phyloP scores from a whole-genome alignment of 1,140 invertebrate species.

The Microplitis demolitor region DNA sequence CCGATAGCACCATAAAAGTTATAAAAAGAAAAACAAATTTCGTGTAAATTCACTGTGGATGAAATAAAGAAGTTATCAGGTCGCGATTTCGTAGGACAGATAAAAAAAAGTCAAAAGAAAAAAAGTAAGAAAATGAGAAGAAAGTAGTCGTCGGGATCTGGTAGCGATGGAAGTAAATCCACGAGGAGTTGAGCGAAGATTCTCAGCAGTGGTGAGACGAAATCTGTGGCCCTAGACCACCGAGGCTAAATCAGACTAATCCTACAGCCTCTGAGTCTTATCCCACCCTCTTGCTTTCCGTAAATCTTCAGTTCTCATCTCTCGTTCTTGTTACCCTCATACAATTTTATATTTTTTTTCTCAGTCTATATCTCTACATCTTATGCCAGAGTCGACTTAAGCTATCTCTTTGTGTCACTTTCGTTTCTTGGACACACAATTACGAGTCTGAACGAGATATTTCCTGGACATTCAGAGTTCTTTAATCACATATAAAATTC shows the following conservation, averaged over 20 bases:
- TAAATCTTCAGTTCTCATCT: constrained; percentile 21
- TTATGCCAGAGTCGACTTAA: neutral
- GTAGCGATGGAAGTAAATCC: constrained; percentile 21
- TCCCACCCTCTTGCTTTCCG: constrained; percentile 3
- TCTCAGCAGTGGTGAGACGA: constrained; percentile 8
- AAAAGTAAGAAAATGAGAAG: neutral
- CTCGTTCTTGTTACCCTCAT: neutral
- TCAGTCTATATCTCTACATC: neutral
- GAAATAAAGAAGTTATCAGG: constrained; percentile 18
- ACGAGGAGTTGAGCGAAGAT: constrained; percentile 19
- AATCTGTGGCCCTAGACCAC: constrained; percentile 14
- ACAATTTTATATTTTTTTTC: neutral
- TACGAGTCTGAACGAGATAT: constrained; percentile 33
- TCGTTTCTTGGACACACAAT: constrained; percentile 38
- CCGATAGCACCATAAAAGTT: no score
- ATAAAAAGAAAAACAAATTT: neutral
- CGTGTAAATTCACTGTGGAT: neutral
- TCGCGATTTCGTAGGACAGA: neutral
- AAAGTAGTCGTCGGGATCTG: constrained; percentile 3
- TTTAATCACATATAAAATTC: neutral
- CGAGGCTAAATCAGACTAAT: constrained; percentile 30
- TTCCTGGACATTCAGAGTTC: constrained; percentile 19
- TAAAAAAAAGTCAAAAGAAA: neutral
- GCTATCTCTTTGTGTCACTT: constrained; percentile 20
- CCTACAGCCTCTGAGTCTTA: constrained; percentile 16